Evolutionary conservation across 2,888 invertebrate genomes (phyloP).

Genomic region (Brassicogethes aeneus): DNA sequence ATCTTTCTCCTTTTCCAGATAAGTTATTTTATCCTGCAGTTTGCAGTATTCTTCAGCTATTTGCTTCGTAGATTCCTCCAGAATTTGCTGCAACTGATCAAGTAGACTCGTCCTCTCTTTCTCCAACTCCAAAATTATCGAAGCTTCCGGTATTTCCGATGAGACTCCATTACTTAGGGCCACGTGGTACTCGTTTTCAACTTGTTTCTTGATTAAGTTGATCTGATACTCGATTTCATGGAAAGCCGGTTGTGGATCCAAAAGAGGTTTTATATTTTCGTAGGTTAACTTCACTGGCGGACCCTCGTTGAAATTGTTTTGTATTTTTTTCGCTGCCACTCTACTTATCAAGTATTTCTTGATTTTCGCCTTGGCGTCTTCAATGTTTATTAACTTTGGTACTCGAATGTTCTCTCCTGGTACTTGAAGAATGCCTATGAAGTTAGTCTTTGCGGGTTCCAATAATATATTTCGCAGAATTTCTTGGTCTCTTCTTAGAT

Average conservation of each 20-base stretch:
- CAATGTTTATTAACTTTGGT: neutral
- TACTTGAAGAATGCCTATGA: neutral
- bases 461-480: constrained; percentile 20
- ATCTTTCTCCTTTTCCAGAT: constrained; percentile 18
- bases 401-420: neutral
- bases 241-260: neutral
- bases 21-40: constrained; percentile 19
- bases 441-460: neutral
- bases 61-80: constrained; percentile 21
- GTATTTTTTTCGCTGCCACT: neutral
- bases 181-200: neutral
- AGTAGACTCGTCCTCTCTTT: constrained; percentile 19
- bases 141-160: neutral
- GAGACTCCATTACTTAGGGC: neutral
- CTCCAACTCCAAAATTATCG: constrained; percentile 18
- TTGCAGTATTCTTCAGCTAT: constrained; percentile 21
- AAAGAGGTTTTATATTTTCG: neutral
- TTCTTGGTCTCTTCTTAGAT: constrained; percentile 19
- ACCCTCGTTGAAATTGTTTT: neutral
- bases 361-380: neutral
- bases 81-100: constrained; percentile 17
- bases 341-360: neutral
- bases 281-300: neutral
- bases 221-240: neutral
- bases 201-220: constrained; percentile 4